These are phyloP conservation scores for Pheosia tremula DNA, from an alignment of 2,888 invertebrate genomes.

Conservation along the genomic window DNA sequence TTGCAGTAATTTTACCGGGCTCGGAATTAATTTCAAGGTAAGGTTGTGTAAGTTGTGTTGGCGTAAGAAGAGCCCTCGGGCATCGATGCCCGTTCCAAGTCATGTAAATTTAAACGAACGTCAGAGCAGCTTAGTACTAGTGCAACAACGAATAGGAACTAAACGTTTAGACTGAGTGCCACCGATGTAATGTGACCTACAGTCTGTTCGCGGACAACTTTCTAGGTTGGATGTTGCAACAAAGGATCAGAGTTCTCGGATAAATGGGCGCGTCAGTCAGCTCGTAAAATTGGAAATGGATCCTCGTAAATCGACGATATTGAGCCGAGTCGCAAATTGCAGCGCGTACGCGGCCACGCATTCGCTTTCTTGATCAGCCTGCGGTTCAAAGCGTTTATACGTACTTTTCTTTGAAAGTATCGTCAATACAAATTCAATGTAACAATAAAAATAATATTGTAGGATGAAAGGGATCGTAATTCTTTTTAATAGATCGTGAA, in stretches of 20 bases:
- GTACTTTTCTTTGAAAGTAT: conserved; percentile 43
- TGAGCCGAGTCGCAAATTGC: conserved; percentile 70
- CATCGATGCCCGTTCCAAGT: conserved; percentile 45
- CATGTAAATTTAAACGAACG: conserved; percentile 61
- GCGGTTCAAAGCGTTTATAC: conserved; percentile 37
- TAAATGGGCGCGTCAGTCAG: conserved; percentile 63
- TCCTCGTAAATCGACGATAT: conserved; percentile 74
- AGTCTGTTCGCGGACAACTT: conserved; percentile 37
- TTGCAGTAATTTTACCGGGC: conserved; percentile 41
- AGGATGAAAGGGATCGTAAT: conserved; percentile 16
- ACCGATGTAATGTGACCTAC: conserved; percentile 51
- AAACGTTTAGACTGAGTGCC: conserved; percentile 49
- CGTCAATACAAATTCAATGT: conserved; percentile 44
- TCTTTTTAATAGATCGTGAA: conserved; percentile 14
- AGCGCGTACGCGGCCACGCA: conserved; percentile 68
- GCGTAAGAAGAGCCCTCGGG: conserved; percentile 54
- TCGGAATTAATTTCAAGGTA: conserved; percentile 52
- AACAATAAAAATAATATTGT: conserved; percentile 38
- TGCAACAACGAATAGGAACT: conserved; percentile 60
- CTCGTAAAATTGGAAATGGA: conserved; percentile 75
- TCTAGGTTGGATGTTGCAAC: conserved; percentile 37
- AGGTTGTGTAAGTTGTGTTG: conserved; percentile 52
- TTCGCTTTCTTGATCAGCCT: conserved; percentile 62
- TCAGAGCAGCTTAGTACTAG: conserved; percentile 56
- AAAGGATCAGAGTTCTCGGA: conserved; percentile 54